Evolutionary conservation across 2,888 invertebrate species (phyloP).

Genomic region (Dexiosoma caninum): DNA sequence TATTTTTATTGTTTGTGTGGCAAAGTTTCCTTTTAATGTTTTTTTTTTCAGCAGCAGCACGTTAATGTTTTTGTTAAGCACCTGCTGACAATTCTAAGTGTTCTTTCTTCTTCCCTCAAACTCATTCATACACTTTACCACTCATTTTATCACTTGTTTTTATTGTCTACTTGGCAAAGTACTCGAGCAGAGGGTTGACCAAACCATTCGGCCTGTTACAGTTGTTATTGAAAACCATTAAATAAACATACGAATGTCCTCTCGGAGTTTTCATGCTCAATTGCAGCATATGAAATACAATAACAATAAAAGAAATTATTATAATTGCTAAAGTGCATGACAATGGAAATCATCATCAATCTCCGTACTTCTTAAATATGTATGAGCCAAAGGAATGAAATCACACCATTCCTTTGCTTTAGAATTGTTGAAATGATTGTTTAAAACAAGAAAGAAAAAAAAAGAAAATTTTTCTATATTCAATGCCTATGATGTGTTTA

Average conservation of each 20-base stretch:
- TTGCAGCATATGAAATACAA: conserved; percentile 60
- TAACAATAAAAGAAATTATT: conserved; percentile 60
- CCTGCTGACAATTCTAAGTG: conserved; percentile 78
- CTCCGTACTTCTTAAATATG: background rate
- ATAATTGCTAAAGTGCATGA: conserved; percentile 62
- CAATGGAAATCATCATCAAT: conserved; percentile 44
- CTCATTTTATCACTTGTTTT: conserved; percentile 65
- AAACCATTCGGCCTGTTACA: conserved; percentile 4
- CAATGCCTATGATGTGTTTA: too few species aligned
- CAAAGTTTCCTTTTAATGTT: conserved; percentile 35
- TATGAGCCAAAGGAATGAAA: background rate
- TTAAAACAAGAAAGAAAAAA: background rate
- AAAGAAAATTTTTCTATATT: too few species aligned
- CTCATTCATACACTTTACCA: conserved; percentile 24
- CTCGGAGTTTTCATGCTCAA: conserved; percentile 48
- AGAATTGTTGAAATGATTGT: conserved; percentile 8
- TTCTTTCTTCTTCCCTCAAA: conserved; percentile 35
- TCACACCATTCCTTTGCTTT: conserved; percentile 26
- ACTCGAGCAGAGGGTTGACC: background rate
- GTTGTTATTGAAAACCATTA: conserved; percentile 65
- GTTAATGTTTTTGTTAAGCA: conserved; percentile 72
- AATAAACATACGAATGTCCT: conserved; percentile 26
- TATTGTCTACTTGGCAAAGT: conserved; percentile 13
- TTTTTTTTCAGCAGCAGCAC: conserved; percentile 32
- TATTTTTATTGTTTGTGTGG: conserved; percentile 47